phyloP scores from a whole-genome alignment of 2,797 vertebrate species.

The Cyclopterus lumpus region DNA sequence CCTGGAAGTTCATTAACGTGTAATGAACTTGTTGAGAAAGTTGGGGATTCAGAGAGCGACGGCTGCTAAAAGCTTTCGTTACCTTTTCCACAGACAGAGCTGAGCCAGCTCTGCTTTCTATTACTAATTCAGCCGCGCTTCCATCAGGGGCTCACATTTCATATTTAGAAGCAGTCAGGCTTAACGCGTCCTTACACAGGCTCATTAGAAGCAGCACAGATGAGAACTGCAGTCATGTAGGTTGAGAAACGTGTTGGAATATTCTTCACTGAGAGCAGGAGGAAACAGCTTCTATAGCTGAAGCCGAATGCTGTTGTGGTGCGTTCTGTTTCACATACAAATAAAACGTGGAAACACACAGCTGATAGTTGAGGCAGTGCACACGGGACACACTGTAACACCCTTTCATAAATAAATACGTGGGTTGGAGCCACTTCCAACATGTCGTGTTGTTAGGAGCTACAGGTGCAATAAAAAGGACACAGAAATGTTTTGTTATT shows the following conservation, averaged over 20 bases:
- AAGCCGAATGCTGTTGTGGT: not conserved
- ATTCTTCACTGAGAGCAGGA: not conserved
- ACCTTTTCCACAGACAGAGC: constrained; percentile 31
- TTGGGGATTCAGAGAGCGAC: not conserved
- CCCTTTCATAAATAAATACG: not conserved
- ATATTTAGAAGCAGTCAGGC: constrained; percentile 58
- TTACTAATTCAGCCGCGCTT: constrained; percentile 57
- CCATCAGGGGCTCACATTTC: constrained; percentile 56
- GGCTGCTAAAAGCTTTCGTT: constrained; percentile 38
- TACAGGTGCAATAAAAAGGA: not conserved
- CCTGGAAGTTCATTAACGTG: constrained; percentile 40
- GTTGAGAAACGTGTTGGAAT: constrained; percentile 6
- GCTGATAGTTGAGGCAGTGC: not conserved
- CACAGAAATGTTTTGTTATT: not conserved
- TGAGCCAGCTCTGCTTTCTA: constrained; percentile 54
- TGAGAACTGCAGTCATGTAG: constrained; percentile 7
- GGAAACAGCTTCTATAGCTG: not conserved
- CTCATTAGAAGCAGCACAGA: constrained; percentile 44
- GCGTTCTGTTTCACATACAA: not conserved
- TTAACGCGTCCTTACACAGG: constrained; percentile 42
- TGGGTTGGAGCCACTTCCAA: not conserved
- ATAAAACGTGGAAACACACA: not conserved
- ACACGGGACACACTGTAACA: not conserved
- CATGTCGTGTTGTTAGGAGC: not conserved
- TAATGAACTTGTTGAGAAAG: constrained; percentile 3